phyloP scores from a whole-genome alignment of 2,888 invertebrate species.

The Strigamia crassipes region DNA sequence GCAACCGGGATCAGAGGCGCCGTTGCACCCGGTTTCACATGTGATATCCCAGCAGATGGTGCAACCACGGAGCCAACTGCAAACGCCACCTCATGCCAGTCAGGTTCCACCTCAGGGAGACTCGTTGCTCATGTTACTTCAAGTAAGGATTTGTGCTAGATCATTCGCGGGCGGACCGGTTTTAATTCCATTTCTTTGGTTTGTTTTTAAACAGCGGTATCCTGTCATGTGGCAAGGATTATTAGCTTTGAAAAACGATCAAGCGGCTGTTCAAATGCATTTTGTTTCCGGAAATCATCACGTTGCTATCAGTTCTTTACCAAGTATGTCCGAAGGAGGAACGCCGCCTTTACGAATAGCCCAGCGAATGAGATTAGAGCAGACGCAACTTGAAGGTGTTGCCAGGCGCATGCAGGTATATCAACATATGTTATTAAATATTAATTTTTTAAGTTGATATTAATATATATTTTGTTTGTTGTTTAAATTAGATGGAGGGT shows the following conservation, averaged over 20 bases:
- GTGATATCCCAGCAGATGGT: conserved; percentile 57
- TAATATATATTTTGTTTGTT: background rate
- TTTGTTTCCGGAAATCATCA: conserved; percentile 92
- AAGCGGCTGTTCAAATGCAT: conserved; percentile 98
- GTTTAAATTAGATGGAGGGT: conserved; percentile 75
- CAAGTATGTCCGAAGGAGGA: conserved; percentile 79
- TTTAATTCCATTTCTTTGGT: conserved; percentile 43
- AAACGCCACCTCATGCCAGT: conserved; percentile 73
- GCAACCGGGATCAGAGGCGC: conserved; percentile 58
- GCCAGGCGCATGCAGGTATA: conserved; percentile 84
- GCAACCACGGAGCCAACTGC: conserved; percentile 63
- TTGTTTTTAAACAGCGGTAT: conserved; percentile 71
- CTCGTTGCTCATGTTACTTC: conserved; percentile 76
- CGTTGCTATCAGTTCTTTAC: conserved; percentile 86
- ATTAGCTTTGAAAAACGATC: conserved; percentile 93
- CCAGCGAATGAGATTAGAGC: conserved; percentile 96
- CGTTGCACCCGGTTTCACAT: conserved; percentile 47
- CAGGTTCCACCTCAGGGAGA: conserved; percentile 83
- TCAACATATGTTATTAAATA: conserved; percentile 44
- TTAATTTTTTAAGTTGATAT: no score
- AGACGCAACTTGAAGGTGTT: conserved; percentile 92
- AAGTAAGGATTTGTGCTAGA: conserved; percentile 62
- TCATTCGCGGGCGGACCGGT: background rate
- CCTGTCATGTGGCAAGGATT: conserved; percentile 98
- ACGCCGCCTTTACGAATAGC: conserved; percentile 88